These are phyloP conservation scores for Pseudocheirus occidentalis DNA, from an alignment of 2,797 vertebrate genomes.

Conservation along the genomic window DNA sequence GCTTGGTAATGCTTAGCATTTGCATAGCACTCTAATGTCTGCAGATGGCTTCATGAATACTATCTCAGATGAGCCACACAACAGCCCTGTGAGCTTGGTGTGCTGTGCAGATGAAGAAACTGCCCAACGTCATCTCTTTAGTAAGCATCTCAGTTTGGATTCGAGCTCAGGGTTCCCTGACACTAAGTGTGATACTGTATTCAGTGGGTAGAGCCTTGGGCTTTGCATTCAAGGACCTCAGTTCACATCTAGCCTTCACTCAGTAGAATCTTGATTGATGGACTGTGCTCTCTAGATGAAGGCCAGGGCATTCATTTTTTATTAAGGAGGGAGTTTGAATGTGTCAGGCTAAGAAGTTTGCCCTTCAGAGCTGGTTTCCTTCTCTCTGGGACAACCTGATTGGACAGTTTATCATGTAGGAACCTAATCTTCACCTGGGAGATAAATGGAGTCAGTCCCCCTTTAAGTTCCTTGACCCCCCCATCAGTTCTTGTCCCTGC, in stretches of 20 bases:
- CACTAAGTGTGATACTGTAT: not conserved
- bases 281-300: not conserved
- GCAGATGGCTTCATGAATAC: not conserved
- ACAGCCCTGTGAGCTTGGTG: not conserved
- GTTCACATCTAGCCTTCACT: not conserved
- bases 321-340: slow-evolving; percentile 1
- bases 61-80: not conserved
- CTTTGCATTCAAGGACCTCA: not conserved
- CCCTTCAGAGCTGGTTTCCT: slow-evolving; percentile 6
- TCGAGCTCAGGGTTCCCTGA: not conserved
- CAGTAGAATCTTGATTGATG: not conserved
- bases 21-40: not conserved
- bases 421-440: not conserved
- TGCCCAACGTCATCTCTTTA: too few relatives aligned
- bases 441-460: not conserved
- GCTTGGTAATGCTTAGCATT: not conserved
- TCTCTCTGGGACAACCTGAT: slow-evolving; percentile 38
- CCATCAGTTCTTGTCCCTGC: slow-evolving; percentile 8
- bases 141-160: not conserved
- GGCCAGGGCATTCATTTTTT: not conserved
- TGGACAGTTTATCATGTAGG: slow-evolving; percentile 30
- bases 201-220: not conserved
- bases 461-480: slow-evolving; percentile 27
- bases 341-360: not conserved
- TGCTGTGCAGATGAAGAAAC: not conserved